Evolutionary conservation across 2,797 vertebrate species (phyloP), one percentile per base, ranked within the genome.

Genomic region (Poeciliopsis presidionis): DNA sequence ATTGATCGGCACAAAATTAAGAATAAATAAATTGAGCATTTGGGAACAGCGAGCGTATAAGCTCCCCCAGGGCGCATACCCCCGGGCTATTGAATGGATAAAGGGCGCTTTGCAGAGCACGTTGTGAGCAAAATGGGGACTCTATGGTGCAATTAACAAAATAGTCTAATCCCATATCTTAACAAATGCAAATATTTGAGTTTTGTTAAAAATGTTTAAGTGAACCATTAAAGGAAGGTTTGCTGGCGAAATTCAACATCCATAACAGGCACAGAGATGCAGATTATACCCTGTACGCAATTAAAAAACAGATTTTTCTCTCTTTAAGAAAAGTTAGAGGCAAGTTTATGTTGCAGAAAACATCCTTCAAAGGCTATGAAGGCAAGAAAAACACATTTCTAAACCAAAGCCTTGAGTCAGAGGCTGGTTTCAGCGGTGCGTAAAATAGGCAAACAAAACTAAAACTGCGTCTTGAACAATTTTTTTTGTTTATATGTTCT

Each of bases 1-100:
- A 99, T 96, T 99, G 98, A 99, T 99, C 97, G 97, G 96, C 97
- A 98, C 98, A 98, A 99, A 99, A 99, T 99, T 99, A 99, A 98
- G 98, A 99, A 99, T 98, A 99, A 99, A 99, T 99, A 99, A 98
- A 99, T 98, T 95, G 97, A 97, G 97, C 96, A 97, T 98, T 99
- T 99, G 96, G 97, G 97, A 73, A 97, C 96, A 98, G 93, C 95
- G 93, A 95, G 96, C 96, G 96, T 96, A 96, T 97, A 98, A 98
- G 97, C 97, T 97, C 97, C 96, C 97, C 97, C 97, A 96, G 97
- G 97, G 98, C 97, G 97, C 97, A 97, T 96, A 97, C 95, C 97
- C 97, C 95, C 94, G 95, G 96, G 96, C 97, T 97, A 98, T 98
- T 98, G 96, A 97, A 96, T 95, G 95, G 93, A 96, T 94, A 97